Evolutionary conservation across 2,888 invertebrate species (phyloP), one percentile per base, ranked within the genome.

Genomic region (Cylindroiulus punctatus): DNA sequence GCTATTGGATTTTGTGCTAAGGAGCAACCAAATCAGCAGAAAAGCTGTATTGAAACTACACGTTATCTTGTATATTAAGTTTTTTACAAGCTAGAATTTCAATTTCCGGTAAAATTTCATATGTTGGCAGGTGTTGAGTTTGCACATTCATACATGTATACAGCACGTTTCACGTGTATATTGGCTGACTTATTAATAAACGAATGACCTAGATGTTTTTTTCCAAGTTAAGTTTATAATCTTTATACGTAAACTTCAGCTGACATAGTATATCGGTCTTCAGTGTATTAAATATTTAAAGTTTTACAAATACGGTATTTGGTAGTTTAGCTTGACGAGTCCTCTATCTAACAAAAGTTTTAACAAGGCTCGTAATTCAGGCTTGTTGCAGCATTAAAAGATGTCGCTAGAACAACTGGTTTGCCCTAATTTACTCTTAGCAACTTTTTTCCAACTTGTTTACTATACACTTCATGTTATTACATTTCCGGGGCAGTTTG

Each of bases 81-180:
- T 30, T 30, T 76, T 30, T 32, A 76, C 30, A 76, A 76, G 30
- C 76, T 26, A 26, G 4, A 65, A 65, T 65, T 65, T 76, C 76
- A 76, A 76, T 76, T 76, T 76, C 76, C 76, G 76, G 76, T 76
- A 32, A 76, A 26, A 30, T 76, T 76, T 76, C 30, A 76, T 32
- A 76, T 76, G 76, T 76, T 76, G 76, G 17, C 30, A 76, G 76
- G 76, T 30, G 76, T 76, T 76, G 76, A 30, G 76, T 76, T 30
- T 30, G 10, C 4, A 44, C 12, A 32, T 76, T 10, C 1, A 44
- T 44, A 44, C 44, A 14, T 12, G 44, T 47, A 47, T 10, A 47
- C 17, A 52, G n/a, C 14, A 52, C 14, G 8, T 65, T 5, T n/a
- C 12, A 26, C 7, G 76, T 8, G 76, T 2, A 17, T 32, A 76